Percentiles rank a stretch among this genome's conserved stretches.
phyloP scores from a whole-genome alignment of 2,113 vertebrate species.

The Globicephala melas region DNA sequence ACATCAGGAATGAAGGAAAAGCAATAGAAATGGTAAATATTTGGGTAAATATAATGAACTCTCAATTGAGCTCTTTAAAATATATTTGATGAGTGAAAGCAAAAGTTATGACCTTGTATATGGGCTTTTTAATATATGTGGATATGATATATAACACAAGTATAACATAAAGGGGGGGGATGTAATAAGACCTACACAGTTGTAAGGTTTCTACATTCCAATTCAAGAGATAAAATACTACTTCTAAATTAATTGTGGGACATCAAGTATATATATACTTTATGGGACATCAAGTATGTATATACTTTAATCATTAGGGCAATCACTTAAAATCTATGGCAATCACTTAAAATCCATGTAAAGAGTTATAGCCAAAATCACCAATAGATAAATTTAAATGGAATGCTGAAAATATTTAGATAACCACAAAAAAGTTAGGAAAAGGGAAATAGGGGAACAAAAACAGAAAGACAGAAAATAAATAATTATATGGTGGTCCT shows the following conservation, averaged over 20 bases:
- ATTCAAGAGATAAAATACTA: background rate
- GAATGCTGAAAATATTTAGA: background rate
- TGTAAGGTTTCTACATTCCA: background rate
- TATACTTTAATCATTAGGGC: background rate
- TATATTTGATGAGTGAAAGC: background rate
- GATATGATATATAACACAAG: background rate
- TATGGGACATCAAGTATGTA: background rate
- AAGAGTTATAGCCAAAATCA: background rate
- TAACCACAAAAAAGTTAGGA: background rate
- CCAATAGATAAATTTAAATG: background rate
- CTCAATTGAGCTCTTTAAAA: background rate
- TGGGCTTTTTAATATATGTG: background rate
- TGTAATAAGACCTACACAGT: background rate
- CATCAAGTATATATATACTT: background rate
- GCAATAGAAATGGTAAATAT: background rate
- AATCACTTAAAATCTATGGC: background rate
- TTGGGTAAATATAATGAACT: background rate
- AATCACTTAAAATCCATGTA: background rate
- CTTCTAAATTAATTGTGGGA: background rate
- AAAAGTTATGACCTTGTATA: background rate
- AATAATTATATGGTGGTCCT: background rate
- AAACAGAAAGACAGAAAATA: background rate
- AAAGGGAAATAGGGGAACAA: background rate
- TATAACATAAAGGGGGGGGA: background rate
- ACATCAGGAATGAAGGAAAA: background rate